Base-by-base conservation (phyloP, 2,888 invertebrate genomes). In the Eupithecia subumbrata region DNA sequence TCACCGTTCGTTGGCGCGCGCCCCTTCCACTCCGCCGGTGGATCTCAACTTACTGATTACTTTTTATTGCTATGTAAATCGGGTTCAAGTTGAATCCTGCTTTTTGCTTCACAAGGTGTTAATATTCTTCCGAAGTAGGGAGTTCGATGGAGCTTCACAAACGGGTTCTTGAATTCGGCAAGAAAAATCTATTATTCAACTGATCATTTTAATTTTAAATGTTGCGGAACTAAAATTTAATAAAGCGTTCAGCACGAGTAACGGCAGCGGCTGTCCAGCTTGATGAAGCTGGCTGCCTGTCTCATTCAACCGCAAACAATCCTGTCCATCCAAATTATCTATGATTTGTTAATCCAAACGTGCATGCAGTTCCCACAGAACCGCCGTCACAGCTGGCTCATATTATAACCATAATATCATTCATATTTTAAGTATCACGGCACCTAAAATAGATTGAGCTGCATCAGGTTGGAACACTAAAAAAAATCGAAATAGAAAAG, bases 1-100 rank as follows among this genome's bases (percentile, higher is more conserved):
- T 91, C 86, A 89, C 89, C 88, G 88, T 89, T 87, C 85, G 91
- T 88, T 90, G 88, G 82, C 79, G 83, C 83, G 81, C 79, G 85
- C 84, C 81, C 79, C 77, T 82, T 82, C 81, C 79, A 78, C 82
- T 80, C 74, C 76, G 79, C 76, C 70, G 76, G 76, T 78, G 77
- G 78, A 77, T 69, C 70, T 73, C 78, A 75, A 78, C 74, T 79
- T 79, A 80, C 80, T 80, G 80, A 77, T 80, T 78, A 73, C 74
- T 73, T 76, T 77, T 76, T 74, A 76, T 77, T 76, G 74, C 72
- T 63, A 74, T 78, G 74, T 78, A 76, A 76, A 74, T 75, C 43
- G 68, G 74, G 43, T 68, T 52, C 43, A 45, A 64, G 64, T 72
- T 76, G 52, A n/a, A 60, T n/a, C 64, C n/a, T 43, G 43, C 68